Conservation (phyloP, 2,888 invertebrate species). For the Thereva nobilitata region DNA sequence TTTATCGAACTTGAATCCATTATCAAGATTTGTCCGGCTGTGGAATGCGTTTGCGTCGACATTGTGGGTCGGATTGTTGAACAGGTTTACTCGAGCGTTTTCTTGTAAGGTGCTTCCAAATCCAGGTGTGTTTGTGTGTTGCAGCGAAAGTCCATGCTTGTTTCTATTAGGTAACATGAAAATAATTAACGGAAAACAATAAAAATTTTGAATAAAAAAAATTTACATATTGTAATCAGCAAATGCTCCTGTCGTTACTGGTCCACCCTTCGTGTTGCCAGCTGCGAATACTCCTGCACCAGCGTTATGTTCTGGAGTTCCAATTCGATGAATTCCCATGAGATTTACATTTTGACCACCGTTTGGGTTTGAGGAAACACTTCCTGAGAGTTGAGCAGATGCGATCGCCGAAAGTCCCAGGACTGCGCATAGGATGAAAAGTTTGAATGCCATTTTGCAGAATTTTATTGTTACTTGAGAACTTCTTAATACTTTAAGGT, state of each 20-base stretch:
- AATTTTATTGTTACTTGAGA: too few relatives aligned
- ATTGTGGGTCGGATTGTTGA: constrained; percentile 43
- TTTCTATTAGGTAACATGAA: too few relatives aligned
- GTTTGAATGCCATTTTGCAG: too few relatives aligned
- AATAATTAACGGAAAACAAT: too few relatives aligned
- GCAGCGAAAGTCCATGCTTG: constrained; percentile 47
- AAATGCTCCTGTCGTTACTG: constrained; percentile 15
- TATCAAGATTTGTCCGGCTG: constrained; percentile 48
- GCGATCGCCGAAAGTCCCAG: too few relatives aligned
- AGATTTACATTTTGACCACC: constrained; percentile 21
- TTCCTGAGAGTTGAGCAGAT: constrained; percentile 32
- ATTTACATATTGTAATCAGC: constrained; percentile 32
- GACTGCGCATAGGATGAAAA: too few relatives aligned
- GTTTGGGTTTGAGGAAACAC: constrained; percentile 15
- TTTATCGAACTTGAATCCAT: constrained; percentile 38
- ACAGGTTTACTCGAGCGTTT: constrained; percentile 46
- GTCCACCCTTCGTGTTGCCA: constrained; percentile 30
- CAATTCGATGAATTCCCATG: neutral
- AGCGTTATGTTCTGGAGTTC: constrained; percentile 28
- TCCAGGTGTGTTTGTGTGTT: constrained; percentile 47
- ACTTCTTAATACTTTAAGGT: too few relatives aligned
- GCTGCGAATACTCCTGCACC: constrained; percentile 20
- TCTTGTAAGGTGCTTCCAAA: constrained; percentile 44
- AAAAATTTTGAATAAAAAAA: neutral
- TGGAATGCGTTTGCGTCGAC: constrained; percentile 47